Base-by-base conservation (phyloP, 2,888 invertebrate species). In the Erebia ligea region DNA sequence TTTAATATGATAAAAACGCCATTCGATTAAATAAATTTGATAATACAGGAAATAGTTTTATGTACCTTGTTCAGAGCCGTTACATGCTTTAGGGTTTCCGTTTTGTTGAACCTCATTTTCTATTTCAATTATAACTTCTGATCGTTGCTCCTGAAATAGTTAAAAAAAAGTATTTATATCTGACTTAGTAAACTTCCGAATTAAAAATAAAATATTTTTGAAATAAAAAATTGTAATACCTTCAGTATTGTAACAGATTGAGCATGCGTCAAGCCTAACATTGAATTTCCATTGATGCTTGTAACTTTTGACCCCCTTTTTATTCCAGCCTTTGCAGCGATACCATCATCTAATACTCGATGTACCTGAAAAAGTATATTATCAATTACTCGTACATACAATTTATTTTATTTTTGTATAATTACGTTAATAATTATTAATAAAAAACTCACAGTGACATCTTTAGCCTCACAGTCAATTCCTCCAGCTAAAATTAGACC, bases 401-500 rank as follows among this genome's bases (percentile, higher is more conserved):
- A 57, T 15, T 15, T 4, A 1, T 9, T 11, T 25, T 34, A 5
- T 11, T 56, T 19, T 11, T 1, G 2, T 5, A 15, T 52, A 15
- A 8, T 15, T 19, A 17, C 52, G 1, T 6, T 9, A 52, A 17
- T 52, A 17, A 19, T 17, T 25, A 59, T 59, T 17, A 42, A 17
- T 4, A 40, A 48, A 63, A 58, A 75, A 91, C 95, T 92, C 88
- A 97, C 98, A 82, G 97, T 98, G 76, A 98, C 97, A 88, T 98
- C 97, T 92, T 98, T 98, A 81, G 96, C 96, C 94, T 98, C 98
- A 85, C 98, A 98, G 86, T 98, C 98, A 19, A 96, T 95, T 67
- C 98, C 98, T 71, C 98, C 98, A 67, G 98, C 97, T 78, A 98
- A 91, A 59, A 97, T 97, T 73, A 98, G 96, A 58, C 98, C 98